These are phyloP conservation scores for Nannoperca obscura DNA, from an alignment of 2,797 vertebrate species.

Conservation along the genomic window DNA sequence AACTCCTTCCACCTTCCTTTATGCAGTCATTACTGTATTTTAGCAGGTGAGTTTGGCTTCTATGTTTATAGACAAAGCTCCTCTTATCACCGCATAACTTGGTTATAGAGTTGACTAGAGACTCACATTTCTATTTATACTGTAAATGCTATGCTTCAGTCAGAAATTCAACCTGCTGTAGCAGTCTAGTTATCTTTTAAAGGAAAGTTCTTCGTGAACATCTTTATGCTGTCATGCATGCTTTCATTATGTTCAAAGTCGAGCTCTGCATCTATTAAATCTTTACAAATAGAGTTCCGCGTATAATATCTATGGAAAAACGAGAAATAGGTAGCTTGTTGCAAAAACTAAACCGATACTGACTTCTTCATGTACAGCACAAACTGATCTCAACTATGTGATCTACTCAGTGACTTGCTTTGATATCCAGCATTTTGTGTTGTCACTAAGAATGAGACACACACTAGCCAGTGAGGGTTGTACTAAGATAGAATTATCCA, in stretches of 20 bases:
- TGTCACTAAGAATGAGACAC: neutral
- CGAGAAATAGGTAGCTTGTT: neutral
- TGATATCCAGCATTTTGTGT: neutral
- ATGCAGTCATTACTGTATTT: neutral
- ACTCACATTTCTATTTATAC: neutral
- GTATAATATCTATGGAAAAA: neutral
- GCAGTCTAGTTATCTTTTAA: constrained; percentile 2
- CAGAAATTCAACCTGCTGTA: neutral
- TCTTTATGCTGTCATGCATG: neutral
- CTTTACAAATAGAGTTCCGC: neutral
- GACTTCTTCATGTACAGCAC: neutral
- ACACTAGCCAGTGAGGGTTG: neutral
- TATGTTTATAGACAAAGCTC: neutral
- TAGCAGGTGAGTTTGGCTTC: neutral
- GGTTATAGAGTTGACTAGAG: neutral
- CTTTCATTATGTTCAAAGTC: neutral
- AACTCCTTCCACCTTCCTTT: neutral
- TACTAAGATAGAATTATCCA: constrained; percentile 27
- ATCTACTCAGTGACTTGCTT: neutral
- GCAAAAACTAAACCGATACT: neutral
- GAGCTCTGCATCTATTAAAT: neutral
- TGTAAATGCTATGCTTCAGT: neutral
- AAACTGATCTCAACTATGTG: neutral
- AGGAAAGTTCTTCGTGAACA: neutral
- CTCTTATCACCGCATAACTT: constrained; percentile 13